Evolutionary conservation across 2,888 invertebrate genomes (phyloP), one percentile per base, ranked within the genome.

Genomic region (Drosophila fulvimacula): DNA sequence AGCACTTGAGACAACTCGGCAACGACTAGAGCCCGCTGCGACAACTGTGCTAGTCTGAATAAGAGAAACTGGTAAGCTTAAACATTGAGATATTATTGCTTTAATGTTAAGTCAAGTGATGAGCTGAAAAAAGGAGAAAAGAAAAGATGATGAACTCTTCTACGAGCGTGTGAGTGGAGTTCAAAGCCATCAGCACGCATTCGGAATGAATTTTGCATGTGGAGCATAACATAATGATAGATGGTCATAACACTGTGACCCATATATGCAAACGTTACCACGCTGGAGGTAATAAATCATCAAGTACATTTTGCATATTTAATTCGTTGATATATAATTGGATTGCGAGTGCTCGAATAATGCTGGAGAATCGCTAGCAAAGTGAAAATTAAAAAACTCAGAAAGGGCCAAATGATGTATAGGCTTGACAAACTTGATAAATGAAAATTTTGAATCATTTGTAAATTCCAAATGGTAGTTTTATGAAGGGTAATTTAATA

Each of bases 1-100:
- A 6, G 15, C 17, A 44, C 17, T 52, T 30, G 27, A n/a, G 11
- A 5, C 24, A 27, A 46, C 46, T 21, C n/a, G 17, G 13, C 7
- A 1, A 49, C 19, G 15, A 7, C 7, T 34, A 49, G 19, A 19
- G 11, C n/a, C 9, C n/a, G 24, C 27, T 42, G 24, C 3, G 42
- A 21, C 19, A 17, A 46, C 46, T n/a, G 19, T 17, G 24, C 17
- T 13, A 39, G 9, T n/a, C n/a, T 30, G 13, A 51, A 3, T 42
- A 6, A n/a, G 17, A 15, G 15, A 38, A 52, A 9, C 44, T 19
- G 36, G 65, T 65, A 55, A 65, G 65, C 48, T 48, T 15, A 0
- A 32, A 3, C 15, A n/a, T 34, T 36, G 4, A n/a, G 15, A 30
- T 10, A 6, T 21, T 32, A 19, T 38, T 10, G 7, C 5, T 19